Conservation (phyloP, 2,113 vertebrate genomes). For the Phalacrocorax pelagicus region DNA sequence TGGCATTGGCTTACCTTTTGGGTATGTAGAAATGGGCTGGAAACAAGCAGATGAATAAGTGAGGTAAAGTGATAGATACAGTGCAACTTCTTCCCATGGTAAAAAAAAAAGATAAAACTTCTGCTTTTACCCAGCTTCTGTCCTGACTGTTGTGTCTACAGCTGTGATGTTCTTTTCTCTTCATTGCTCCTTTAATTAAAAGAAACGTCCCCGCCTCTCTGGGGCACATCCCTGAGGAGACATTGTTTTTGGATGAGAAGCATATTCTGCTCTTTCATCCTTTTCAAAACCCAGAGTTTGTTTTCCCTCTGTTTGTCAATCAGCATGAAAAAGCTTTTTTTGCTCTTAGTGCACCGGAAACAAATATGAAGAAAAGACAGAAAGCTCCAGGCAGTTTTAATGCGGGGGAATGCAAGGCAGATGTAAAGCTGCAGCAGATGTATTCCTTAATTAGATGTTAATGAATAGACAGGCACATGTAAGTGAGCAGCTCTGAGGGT, state of each 20-base stretch:
- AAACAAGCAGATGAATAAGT: neutral
- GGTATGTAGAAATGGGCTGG: neutral
- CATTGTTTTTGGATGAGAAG: neutral
- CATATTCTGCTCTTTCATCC: constrained; percentile 12
- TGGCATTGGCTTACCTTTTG: neutral
- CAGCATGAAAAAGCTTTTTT: neutral
- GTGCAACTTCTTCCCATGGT: neutral
- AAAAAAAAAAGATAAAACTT: neutral
- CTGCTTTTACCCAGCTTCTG: neutral
- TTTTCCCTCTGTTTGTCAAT: constrained; percentile 19
- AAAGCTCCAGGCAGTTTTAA: neutral
- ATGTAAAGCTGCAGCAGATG: constrained; percentile 25
- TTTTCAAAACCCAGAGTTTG: neutral
- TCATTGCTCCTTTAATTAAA: neutral
- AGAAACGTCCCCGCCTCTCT: neutral
- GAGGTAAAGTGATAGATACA: neutral
- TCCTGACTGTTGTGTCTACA: neutral
- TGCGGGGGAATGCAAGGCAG: neutral
- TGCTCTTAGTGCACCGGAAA: neutral
- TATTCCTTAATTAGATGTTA: constrained; percentile 27
- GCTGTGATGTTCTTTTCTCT: neutral
- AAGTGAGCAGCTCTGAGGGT: neutral
- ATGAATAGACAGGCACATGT: neutral
- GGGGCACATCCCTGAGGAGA: neutral
- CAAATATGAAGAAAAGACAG: neutral